Conservation (phyloP, 2,113 vertebrate species). For the Spea bombifrons region DNA sequence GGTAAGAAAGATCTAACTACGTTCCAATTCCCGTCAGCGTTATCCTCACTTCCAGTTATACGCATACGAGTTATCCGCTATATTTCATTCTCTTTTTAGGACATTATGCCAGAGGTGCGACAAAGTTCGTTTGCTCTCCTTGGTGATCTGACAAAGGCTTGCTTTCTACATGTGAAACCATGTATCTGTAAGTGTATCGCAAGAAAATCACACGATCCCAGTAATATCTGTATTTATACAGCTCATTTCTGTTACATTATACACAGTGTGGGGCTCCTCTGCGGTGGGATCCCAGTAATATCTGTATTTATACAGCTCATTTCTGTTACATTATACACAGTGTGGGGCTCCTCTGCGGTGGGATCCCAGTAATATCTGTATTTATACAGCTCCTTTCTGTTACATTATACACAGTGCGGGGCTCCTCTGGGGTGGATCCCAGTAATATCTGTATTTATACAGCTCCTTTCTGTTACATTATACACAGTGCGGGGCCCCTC, state of each 20-base stretch:
- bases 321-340: constrained; percentile 8
- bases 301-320: neutral
- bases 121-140: constrained; percentile 92
- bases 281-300: neutral
- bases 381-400: too few species aligned
- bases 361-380: constrained; percentile 4
- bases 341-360: neutral
- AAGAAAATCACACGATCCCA: too few species aligned
- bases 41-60: neutral
- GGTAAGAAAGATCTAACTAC: constrained; percentile 58
- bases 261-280: neutral
- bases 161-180: constrained; percentile 91
- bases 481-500: too few species aligned
- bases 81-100: constrained; percentile 57
- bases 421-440: too few species aligned
- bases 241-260: neutral
- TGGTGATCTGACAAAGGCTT: constrained; percentile 92
- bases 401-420: too few species aligned
- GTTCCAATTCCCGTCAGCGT: neutral
- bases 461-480: too few species aligned
- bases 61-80: neutral
- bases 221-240: neutral
- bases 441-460: too few species aligned
- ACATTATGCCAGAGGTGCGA: constrained; percentile 93
- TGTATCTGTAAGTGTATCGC: constrained; percentile 77